Percentiles rank a stretch among this genome's conserved stretches.
phyloP scores from a whole-genome alignment of 1,140 invertebrate genomes.

The Eriocheir sinensis region DNA sequence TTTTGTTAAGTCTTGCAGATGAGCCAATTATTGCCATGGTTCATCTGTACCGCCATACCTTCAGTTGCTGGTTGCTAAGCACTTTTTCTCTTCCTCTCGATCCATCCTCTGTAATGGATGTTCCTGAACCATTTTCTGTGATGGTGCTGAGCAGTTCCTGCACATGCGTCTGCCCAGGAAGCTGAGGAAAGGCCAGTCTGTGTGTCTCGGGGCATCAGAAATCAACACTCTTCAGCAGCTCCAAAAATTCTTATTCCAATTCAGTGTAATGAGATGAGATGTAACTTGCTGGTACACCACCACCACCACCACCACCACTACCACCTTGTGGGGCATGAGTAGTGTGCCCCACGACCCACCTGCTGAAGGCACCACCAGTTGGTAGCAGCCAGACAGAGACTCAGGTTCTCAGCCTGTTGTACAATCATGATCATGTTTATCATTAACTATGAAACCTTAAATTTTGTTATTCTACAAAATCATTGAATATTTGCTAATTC shows the following conservation, averaged over 20 bases:
- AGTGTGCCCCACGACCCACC: neutral
- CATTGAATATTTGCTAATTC: neutral
- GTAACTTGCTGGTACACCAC: conserved; percentile 27
- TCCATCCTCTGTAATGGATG: conserved; percentile 27
- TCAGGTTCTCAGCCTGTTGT: neutral
- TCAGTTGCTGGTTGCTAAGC: neutral
- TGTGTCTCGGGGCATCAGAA: conserved; percentile 65
- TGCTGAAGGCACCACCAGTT: conserved; percentile 28
- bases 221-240: conserved; percentile 58
- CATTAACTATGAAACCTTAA: too few relatives aligned
- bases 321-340: neutral
- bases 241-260: conserved; percentile 61
- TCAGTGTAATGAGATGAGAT: conserved; percentile 48
- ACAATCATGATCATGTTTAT: neutral
- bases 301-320: conserved; percentile 35
- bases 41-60: neutral
- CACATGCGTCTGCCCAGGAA: conserved; percentile 62
- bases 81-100: conserved; percentile 33
- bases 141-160: conserved; percentile 58
- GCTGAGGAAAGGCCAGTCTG: conserved; percentile 56
- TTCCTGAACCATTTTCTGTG: conserved; percentile 32
- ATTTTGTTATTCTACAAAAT: neutral
- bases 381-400: neutral
- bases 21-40: too few relatives aligned
- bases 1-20: too few relatives aligned